phyloP scores from a whole-genome alignment of 2,888 invertebrate species.

The Drosophila histrio region DNA sequence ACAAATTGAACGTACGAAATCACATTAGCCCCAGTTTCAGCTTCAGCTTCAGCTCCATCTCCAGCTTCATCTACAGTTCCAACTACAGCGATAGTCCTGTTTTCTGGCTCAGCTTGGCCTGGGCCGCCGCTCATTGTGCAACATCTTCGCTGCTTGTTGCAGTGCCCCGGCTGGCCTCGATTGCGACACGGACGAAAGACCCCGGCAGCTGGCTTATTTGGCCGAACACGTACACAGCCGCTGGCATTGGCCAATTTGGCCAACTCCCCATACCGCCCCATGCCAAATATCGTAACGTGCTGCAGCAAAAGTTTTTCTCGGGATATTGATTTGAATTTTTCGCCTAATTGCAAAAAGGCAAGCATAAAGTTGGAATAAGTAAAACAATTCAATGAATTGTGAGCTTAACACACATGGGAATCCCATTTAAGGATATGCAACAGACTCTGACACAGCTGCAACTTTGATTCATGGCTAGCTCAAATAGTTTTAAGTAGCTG shows the following conservation, averaged over 20 bases:
- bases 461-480: slow-evolving; percentile 13
- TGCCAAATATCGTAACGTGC: slow-evolving; percentile 49
- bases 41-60: neutral
- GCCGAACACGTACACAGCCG: slow-evolving; percentile 66
- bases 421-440: neutral
- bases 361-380: slow-evolving; percentile 35
- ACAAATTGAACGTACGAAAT: slow-evolving; percentile 77
- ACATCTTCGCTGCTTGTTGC: slow-evolving; percentile 16
- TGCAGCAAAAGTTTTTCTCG: slow-evolving; percentile 68
- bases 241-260: slow-evolving; percentile 77
- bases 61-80: neutral
- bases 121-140: slow-evolving; percentile 13
- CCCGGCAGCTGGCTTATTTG: slow-evolving; percentile 51
- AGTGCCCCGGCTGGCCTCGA: slow-evolving; percentile 39
- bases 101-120: neutral
- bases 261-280: neutral
- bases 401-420: neutral
- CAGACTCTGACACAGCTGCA: slow-evolving; percentile 2
- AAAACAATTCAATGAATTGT: slow-evolving; percentile 18
- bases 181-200: slow-evolving; percentile 50
- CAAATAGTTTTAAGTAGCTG: slow-evolving; percentile 24
- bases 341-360: slow-evolving; percentile 66
- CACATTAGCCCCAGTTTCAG: slow-evolving; percentile 66
- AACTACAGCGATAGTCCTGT: neutral
- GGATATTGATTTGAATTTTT: slow-evolving; percentile 71